phyloP scores from a whole-genome alignment of 2,888 invertebrate species.

The Oscheius myriophilus region DNA sequence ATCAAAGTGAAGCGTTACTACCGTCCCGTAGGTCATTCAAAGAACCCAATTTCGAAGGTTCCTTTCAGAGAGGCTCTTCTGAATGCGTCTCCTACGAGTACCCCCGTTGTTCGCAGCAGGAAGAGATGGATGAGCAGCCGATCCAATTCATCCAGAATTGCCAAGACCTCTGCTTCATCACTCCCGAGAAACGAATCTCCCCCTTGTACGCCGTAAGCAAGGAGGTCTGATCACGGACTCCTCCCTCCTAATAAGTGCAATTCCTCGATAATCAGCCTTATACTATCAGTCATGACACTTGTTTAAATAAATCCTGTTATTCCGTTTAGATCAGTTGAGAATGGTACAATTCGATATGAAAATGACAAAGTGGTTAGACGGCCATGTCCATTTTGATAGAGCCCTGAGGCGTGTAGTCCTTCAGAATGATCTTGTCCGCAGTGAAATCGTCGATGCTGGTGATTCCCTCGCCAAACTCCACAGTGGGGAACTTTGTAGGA shows the following conservation, averaged over 20 bases:
- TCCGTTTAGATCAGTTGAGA: no score
- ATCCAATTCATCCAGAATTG: slow-evolving; percentile 56
- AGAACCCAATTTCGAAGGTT: background rate
- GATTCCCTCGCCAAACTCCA: slow-evolving; percentile 81
- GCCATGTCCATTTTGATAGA: slow-evolving; percentile 94
- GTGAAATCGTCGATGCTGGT: slow-evolving; percentile 85
- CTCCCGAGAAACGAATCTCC: slow-evolving; percentile 46
- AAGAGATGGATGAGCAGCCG: slow-evolving; percentile 55
- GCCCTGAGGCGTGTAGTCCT: slow-evolving; percentile 86
- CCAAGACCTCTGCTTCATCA: slow-evolving; percentile 54
- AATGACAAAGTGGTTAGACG: slow-evolving; percentile 72
- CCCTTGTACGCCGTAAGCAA: slow-evolving; percentile 37
- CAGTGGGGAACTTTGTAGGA: slow-evolving; percentile 80
- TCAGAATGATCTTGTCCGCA: slow-evolving; percentile 85
- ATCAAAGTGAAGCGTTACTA: slow-evolving; percentile 53
- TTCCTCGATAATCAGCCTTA: no score
- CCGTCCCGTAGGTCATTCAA: slow-evolving; percentile 42
- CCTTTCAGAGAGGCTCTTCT: slow-evolving; percentile 44
- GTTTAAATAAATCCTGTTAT: no score
- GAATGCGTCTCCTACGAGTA: slow-evolving; percentile 53
- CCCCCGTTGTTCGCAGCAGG: slow-evolving; percentile 48
- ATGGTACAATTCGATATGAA: no score
- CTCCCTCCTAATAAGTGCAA: no score
- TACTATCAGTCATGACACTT: no score
- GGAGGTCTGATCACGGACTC: background rate